A percentile compares a stretch with the other conserved stretches of the same genome.
Conservation (phyloP, 2,113 vertebrate genomes). For the Engraulis encrasicolus region DNA sequence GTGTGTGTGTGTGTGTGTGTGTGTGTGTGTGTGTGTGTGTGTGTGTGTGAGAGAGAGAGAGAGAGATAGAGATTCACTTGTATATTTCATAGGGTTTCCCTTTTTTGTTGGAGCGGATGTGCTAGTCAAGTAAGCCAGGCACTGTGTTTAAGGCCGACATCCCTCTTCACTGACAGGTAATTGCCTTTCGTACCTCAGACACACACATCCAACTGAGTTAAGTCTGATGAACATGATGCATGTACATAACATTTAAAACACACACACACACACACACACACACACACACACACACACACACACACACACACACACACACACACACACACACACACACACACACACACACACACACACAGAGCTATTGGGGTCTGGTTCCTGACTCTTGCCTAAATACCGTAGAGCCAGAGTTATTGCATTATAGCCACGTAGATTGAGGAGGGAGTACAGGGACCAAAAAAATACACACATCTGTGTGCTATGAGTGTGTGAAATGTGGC, state of each 20-base stretch:
- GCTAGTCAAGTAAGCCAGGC: background rate
- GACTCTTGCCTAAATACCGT: too few species aligned
- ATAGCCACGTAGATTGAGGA: too few species aligned
- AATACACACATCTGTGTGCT: too few species aligned
- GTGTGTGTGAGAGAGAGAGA: background rate
- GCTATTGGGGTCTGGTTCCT: too few species aligned
- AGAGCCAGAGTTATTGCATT: too few species aligned
- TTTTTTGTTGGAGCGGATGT: background rate
- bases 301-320: too few species aligned
- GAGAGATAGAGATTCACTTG: background rate
- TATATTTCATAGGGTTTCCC: background rate
- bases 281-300: background rate
- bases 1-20: background rate
- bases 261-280: too few species aligned
- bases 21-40: background rate
- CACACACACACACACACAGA: too few species aligned
- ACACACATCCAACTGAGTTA: background rate
- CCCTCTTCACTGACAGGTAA: background rate
- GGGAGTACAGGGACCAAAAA: too few species aligned
- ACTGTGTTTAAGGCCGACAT: background rate
- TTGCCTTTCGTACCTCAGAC: background rate
- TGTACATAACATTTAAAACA: background rate
- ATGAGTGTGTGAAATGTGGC: too few species aligned
- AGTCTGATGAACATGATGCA: background rate
- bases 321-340: too few species aligned